A percentile compares a stretch with the other conserved stretches of the same genome.
Evolutionary conservation across 1,140 invertebrate genomes (phyloP).

Genomic region (Heliconius melpomene): DNA sequence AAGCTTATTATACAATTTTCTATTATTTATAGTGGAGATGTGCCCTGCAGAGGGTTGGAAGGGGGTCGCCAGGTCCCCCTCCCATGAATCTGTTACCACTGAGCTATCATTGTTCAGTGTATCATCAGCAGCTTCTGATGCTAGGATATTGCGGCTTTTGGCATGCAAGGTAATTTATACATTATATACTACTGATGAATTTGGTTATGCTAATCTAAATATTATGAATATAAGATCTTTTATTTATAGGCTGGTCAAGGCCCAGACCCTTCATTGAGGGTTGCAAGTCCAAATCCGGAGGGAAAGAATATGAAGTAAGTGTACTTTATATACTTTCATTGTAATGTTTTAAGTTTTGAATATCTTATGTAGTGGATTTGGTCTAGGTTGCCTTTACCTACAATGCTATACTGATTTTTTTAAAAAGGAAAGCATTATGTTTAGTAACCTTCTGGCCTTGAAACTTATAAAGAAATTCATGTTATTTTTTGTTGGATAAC

Average conservation of each 20-base stretch:
- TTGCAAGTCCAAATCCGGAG: constrained; percentile 87
- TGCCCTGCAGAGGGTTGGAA: constrained; percentile 59
- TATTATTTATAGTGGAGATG: constrained; percentile 51
- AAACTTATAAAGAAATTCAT: no score
- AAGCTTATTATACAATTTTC: no score
- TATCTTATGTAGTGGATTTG: no score
- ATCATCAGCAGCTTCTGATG: constrained; percentile 87
- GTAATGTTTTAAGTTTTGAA: no score
- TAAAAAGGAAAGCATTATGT: no score
- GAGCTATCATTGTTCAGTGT: constrained; percentile 91
- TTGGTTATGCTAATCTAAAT: no score
- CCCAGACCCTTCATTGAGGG: constrained; percentile 79
- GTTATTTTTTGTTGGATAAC: no score
- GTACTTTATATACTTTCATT: no score
- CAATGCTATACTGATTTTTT: no score
- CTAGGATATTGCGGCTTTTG: constrained; percentile 81
- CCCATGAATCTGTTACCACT: constrained; percentile 91
- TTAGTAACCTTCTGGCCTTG: no score
- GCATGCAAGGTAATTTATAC: constrained; percentile 77
- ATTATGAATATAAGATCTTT: constrained; percentile 23
- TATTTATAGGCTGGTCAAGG: constrained; percentile 68
- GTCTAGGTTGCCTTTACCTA: no score
- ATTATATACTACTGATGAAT: no score
- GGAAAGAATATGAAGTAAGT: constrained; percentile 47
- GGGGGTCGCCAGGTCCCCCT: constrained; percentile 89